Evolutionary conservation across 2,113 vertebrate species (phyloP).

Genomic region (Anarrhichthys ocellatus): DNA sequence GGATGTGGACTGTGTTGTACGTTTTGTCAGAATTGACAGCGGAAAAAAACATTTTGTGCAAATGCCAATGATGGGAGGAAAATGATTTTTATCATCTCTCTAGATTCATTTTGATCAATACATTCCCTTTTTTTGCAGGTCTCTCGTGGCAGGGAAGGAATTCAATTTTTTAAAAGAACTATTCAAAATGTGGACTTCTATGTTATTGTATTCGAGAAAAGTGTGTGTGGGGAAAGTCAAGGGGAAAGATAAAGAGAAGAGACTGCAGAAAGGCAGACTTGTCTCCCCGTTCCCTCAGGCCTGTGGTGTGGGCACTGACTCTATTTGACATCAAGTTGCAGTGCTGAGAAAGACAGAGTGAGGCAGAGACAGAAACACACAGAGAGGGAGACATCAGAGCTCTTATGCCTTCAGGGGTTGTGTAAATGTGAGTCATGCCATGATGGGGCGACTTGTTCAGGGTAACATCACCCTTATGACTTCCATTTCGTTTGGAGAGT

Average conservation of each 20-base stretch:
- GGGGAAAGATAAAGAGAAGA: slow-evolving; percentile 64
- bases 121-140: background rate
- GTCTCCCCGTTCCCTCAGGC: slow-evolving; percentile 76
- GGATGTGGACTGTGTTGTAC: background rate
- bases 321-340: slow-evolving; percentile 78
- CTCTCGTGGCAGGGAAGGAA: slow-evolving; percentile 17
- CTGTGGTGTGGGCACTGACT: slow-evolving; percentile 78
- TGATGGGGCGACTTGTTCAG: slow-evolving; percentile 74
- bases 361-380: slow-evolving; percentile 70
- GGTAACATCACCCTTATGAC: slow-evolving; percentile 72
- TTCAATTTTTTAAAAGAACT: slow-evolving; percentile 4
- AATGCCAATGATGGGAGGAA: background rate
- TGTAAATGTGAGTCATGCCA: slow-evolving; percentile 77
- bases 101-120: slow-evolving; percentile 21
- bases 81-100: background rate
- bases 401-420: slow-evolving; percentile 72
- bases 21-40: slow-evolving; percentile 7
- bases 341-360: slow-evolving; percentile 72
- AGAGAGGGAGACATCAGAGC: slow-evolving; percentile 73
- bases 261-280: slow-evolving; percentile 73
- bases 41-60: background rate
- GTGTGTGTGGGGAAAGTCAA: slow-evolving; percentile 14
- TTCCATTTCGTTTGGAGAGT: slow-evolving; percentile 73
- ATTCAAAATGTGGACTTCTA: slow-evolving; percentile 31
- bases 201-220: background rate